Percentiles rank a stretch among this genome's conserved stretches.
Conservation (phyloP, 2,888 invertebrate genomes). For the Meiosimyza decipiens region DNA sequence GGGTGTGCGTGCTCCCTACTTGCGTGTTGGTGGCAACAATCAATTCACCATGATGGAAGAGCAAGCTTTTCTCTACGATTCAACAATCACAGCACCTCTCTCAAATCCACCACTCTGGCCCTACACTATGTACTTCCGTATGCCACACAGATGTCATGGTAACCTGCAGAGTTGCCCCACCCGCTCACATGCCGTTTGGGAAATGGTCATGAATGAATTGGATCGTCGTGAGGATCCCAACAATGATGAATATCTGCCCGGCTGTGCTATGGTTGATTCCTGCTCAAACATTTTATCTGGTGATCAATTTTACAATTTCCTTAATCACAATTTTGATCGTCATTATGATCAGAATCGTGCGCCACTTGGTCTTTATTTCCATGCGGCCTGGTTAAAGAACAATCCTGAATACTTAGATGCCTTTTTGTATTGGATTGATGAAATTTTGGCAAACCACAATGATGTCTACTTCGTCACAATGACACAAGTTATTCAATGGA, state of each 20-base stretch:
- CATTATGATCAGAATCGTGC: slow-evolving; percentile 92
- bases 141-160: slow-evolving; percentile 94
- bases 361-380: slow-evolving; percentile 90
- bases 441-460: slow-evolving; percentile 83
- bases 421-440: slow-evolving; percentile 93
- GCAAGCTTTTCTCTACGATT: slow-evolving; percentile 94
- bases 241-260: slow-evolving; percentile 89
- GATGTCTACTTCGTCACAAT: slow-evolving; percentile 95
- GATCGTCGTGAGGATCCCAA: slow-evolving; percentile 91
- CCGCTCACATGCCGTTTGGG: slow-evolving; percentile 93
- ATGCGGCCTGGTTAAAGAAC: slow-evolving; percentile 93
- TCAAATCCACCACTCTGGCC: slow-evolving; percentile 96
- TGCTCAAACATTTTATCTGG: slow-evolving; percentile 92
- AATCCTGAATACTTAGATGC: slow-evolving; percentile 93
- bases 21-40: slow-evolving; percentile 93
- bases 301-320: slow-evolving; percentile 94
- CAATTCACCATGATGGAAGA: slow-evolving; percentile 98
- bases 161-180: slow-evolving; percentile 92
- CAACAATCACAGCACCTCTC: slow-evolving; percentile 91
- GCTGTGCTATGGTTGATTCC: slow-evolving; percentile 95
- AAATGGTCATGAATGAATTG: slow-evolving; percentile 95
- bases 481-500: slow-evolving; percentile 97
- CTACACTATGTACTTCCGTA: slow-evolving; percentile 97
- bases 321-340: slow-evolving; percentile 92
- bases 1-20: slow-evolving; percentile 89